phyloP scores from a whole-genome alignment of 1,140 invertebrate genomes.

The Aphis gossypii region DNA sequence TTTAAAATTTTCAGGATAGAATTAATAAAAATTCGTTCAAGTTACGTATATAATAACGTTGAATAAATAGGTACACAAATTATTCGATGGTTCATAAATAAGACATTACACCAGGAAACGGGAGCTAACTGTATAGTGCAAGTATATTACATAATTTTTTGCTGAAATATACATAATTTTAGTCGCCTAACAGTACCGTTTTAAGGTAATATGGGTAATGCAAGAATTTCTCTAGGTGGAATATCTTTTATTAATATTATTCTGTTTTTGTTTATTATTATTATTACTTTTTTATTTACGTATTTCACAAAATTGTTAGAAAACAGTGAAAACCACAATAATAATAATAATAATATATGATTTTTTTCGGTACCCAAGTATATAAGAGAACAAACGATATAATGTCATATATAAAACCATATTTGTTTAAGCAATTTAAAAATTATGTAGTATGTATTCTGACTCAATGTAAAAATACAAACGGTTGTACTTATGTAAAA shows the following conservation, averaged over 20 bases:
- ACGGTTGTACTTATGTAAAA: too few species aligned
- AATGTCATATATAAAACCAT: too few species aligned
- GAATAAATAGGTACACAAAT: background rate
- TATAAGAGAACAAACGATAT: too few species aligned
- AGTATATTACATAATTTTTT: background rate
- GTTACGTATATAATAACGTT: background rate
- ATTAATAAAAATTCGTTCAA: background rate
- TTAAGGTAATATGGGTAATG: background rate
- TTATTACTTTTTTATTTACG: background rate
- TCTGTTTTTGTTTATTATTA: too few species aligned
- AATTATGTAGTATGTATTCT: too few species aligned
- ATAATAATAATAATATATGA: too few species aligned
- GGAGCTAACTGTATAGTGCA: background rate
- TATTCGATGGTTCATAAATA: background rate
- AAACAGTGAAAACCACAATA: background rate
- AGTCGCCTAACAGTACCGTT: too few species aligned
- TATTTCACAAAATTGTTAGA: background rate
- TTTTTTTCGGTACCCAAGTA: too few species aligned
- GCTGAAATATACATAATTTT: background rate
- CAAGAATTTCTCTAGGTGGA: background rate
- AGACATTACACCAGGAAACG: background rate
- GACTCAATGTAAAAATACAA: too few species aligned
- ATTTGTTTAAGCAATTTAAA: too few species aligned
- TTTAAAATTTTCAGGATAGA: background rate
- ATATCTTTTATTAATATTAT: too few species aligned